These are phyloP conservation scores for Centrocercus urophasianus DNA, from an alignment of 2,113 vertebrate species.

Conservation along the genomic window DNA sequence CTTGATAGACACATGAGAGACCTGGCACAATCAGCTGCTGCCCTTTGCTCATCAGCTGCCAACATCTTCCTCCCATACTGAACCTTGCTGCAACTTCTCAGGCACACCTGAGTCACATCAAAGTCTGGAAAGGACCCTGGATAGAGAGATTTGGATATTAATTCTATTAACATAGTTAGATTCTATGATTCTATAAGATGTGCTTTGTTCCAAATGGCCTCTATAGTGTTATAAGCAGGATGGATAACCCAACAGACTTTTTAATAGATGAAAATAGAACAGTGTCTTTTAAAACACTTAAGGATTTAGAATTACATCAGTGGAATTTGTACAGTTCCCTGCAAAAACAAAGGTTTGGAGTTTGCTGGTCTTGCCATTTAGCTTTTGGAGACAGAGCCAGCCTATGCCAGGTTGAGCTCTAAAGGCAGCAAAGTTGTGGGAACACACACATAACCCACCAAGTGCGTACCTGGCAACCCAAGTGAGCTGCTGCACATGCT, in stretches of 20 bases:
- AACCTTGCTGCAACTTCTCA: not conserved
- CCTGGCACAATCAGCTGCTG: not conserved
- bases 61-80: not conserved
- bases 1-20: not conserved
- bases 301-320: not conserved
- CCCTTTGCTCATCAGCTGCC: constrained; percentile 43
- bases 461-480: not conserved
- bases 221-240: not conserved
- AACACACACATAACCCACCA: not conserved
- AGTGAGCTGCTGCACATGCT: not conserved
- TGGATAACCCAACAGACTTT: not conserved
- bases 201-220: constrained; percentile 18
- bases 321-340: not conserved
- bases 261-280: not conserved
- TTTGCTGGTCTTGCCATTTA: not conserved
- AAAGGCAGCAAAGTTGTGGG: not conserved
- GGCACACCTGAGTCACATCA: not conserved
- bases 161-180: not conserved
- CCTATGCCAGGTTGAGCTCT: not conserved
- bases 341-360: rapidly evolving
- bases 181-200: not conserved
- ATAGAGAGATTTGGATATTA: not conserved
- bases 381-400: not conserved
- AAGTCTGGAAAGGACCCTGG: not conserved
- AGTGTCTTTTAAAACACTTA: not conserved